A percentile compares a stretch with the other conserved stretches of the same genome.
Evolutionary conservation across 64 coral and sea anemone genomes (phyloP).

Genomic region (Porites australiensis): DNA sequence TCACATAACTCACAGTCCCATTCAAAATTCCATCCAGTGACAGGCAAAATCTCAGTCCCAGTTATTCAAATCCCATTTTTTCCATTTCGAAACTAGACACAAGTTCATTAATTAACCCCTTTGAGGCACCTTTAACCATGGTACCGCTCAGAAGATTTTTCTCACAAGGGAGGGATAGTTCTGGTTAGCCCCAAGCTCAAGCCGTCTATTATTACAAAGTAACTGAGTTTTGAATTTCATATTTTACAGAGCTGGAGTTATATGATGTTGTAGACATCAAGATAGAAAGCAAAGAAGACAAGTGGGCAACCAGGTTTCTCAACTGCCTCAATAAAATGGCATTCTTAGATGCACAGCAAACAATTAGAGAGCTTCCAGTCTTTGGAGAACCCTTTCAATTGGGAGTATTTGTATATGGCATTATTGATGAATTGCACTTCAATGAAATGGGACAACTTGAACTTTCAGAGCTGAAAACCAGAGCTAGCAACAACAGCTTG

Average conservation of each 20-base stretch:
- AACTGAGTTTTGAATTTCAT: background rate
- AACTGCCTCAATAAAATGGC: constrained; percentile 75
- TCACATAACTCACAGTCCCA: no score
- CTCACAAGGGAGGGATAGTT: background rate
- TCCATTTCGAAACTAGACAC: no score
- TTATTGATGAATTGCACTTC: constrained; percentile 74
- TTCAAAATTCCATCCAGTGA: no score
- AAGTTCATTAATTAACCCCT: no score
- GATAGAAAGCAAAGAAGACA: constrained; percentile 70
- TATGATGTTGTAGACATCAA: constrained; percentile 69
- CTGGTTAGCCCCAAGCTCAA: background rate
- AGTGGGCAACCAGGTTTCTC: constrained; percentile 71
- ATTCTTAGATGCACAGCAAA: constrained; percentile 53
- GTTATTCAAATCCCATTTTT: no score
- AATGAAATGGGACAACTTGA: constrained; percentile 62
- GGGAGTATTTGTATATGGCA: constrained; percentile 75
- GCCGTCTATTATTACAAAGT: no score
- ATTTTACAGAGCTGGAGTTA: constrained; percentile 62
- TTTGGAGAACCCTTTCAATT: constrained; percentile 75
- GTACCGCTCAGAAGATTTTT: no score
- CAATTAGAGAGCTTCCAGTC: constrained; percentile 70
- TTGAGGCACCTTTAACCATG: no score
- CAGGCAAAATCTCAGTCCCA: no score
- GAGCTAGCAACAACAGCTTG: constrained; percentile 18
- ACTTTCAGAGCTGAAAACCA: constrained; percentile 79